Evolutionary conservation across 2,113 vertebrate genomes (phyloP).

Genomic region (Ammodytes marinus): DNA sequence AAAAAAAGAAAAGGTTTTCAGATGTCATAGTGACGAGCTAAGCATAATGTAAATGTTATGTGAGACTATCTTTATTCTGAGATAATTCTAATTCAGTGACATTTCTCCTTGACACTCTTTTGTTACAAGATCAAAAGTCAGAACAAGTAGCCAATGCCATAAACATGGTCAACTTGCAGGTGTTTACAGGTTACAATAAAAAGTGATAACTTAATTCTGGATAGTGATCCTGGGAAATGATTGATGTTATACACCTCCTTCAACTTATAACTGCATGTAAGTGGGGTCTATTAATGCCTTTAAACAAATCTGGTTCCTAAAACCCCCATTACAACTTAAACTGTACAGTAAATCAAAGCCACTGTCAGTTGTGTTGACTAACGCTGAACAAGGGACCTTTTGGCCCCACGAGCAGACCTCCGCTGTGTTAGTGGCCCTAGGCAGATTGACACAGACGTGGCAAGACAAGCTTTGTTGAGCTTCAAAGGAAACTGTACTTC

Average conservation of each 20-base stretch:
- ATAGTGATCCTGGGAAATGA: not conserved
- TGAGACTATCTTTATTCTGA: not conserved
- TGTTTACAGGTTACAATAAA: conserved; percentile 52
- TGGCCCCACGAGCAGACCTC: conserved; percentile 15
- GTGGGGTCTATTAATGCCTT: not conserved
- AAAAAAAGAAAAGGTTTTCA: not conserved
- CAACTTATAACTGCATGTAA: not conserved
- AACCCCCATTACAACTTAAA: not conserved
- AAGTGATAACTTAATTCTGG: not conserved
- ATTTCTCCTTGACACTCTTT: not conserved
- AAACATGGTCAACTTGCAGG: conserved; percentile 15
- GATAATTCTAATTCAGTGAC: not conserved
- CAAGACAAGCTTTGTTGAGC: conserved; percentile 70
- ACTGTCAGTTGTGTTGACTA: conserved; percentile 19
- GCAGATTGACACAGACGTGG: conserved; percentile 77
- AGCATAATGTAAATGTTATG: not conserved
- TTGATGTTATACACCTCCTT: not conserved
- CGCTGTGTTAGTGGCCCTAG: conserved; percentile 47
- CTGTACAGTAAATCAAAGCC: not conserved
- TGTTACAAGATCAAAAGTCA: conserved; percentile 8
- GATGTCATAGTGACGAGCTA: not conserved
- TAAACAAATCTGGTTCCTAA: not conserved
- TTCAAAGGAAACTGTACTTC: conserved; percentile 77
- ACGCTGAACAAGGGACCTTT: not conserved
- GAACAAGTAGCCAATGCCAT: not conserved